Base-by-base conservation (phyloP, 2,113 vertebrate species). In the Meleagris gallopavo region DNA sequence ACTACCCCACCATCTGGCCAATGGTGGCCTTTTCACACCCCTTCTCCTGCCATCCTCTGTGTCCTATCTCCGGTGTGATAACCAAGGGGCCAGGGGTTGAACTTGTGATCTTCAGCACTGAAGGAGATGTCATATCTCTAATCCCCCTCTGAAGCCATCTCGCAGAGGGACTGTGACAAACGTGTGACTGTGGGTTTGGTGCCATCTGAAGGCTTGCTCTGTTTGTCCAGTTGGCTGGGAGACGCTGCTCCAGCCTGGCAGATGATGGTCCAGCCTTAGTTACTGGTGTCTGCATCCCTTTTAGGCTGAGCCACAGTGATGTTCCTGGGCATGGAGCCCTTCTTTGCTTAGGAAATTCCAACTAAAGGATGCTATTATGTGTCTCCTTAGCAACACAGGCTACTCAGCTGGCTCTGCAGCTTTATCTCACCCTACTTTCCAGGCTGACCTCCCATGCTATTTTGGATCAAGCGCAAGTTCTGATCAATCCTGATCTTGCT, bases 321-420 rank as follows among this genome's bases (percentile, higher is more conserved):
- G 52, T 60, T 91, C 57, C 75, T 83, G 75, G 58, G 62, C 67
- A 69, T 22, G 52, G 40, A 86, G 64, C 43, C 61, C 72, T 73
- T 86, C 19, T 10, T 46, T 54, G 43, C 48, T 46, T 58, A 43
- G 82, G 75, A 61, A 83, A 32, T 65, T 80, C 76, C 67, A 61
- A 7, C 40, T 76, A n/a, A 45, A 69, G 54, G 72, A 46, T 82
- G 46, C 70, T 78, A 40, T 54, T 13, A 52, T 41, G 30, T 75
- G 75, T 94, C 88, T 88, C 79, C 90, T 36, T 92, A 94, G 94
- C 90, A 94, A 86, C 94, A 88, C 29, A 72, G 64, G 62, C 86
- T 85, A 19, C 83, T 64, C 2, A 6, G 78, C 36, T 4, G 1
- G 62, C 75, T 91, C 62, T 21, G 36, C 40, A 60, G 64, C 54